Conservation (phyloP, 37 sponge, comb jelly and placozoan genomes). For the Theonella swinhoei region DNA sequence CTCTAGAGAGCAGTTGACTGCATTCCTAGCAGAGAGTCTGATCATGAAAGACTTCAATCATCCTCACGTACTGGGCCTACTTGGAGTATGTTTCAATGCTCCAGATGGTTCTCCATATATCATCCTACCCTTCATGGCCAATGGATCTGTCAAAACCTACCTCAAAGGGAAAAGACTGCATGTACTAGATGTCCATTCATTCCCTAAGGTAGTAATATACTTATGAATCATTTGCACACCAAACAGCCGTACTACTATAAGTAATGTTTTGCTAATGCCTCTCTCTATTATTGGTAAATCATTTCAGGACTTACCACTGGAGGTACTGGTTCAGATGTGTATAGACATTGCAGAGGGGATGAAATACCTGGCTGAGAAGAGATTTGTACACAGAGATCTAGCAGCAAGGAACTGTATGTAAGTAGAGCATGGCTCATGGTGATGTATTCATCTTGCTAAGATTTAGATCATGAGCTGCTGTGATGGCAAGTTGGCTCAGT, state of each 20-base stretch:
- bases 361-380: neutral
- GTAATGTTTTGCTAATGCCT: no score
- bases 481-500: no score
- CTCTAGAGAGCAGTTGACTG: neutral
- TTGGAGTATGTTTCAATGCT: constrained; percentile 25
- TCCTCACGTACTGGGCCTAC: constrained; percentile 17
- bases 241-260: no score
- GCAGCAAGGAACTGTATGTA: neutral
- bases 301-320: neutral
- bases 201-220: no score
- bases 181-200: no score
- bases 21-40: neutral
- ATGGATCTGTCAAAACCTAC: no score
- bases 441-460: no score
- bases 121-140: constrained; percentile 36
- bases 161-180: no score
- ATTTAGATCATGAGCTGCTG: no score
- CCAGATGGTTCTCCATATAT: constrained; percentile 19
- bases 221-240: no score
- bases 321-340: neutral
- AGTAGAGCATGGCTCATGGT: no score
- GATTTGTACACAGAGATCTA: neutral
- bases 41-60: constrained; percentile 15
- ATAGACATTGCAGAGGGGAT: neutral
- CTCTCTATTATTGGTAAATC: no score